Conservation (phyloP, 2,797 vertebrate genomes). For the Caiman crocodilus region DNA sequence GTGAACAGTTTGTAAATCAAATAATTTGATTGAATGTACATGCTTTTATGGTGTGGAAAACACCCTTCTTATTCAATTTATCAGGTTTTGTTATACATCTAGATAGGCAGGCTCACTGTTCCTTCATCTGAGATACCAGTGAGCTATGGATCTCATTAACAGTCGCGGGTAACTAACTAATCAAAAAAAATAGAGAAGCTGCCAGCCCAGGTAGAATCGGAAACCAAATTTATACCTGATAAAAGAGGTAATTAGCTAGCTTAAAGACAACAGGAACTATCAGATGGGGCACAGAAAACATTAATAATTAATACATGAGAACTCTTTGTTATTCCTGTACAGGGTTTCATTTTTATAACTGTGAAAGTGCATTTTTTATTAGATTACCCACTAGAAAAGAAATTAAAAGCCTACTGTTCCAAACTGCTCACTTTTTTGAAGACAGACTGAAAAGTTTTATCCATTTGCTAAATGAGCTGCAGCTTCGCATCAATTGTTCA, state of each 20-base stretch:
- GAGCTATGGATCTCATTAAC: conserved; percentile 74
- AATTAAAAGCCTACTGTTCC: conserved; percentile 56
- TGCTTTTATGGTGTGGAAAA: conserved; percentile 42
- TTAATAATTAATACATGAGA: conserved; percentile 80
- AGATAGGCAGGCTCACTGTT: conserved; percentile 10
- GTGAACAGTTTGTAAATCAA: conserved; percentile 75
- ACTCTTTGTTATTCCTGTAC: conserved; percentile 70
- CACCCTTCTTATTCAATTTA: conserved; percentile 34
- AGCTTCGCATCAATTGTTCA: conserved; percentile 27
- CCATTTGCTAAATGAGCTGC: not conserved
- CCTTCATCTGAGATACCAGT: conserved; percentile 46
- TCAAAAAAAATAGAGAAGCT: conserved; percentile 60
- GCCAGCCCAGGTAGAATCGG: conserved; percentile 74
- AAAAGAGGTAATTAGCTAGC: conserved; percentile 77
- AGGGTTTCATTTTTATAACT: conserved; percentile 73
- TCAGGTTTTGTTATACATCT: conserved; percentile 19
- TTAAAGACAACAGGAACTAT: conserved; percentile 76
- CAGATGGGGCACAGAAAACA: conserved; percentile 67
- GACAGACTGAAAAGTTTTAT: conserved; percentile 24
- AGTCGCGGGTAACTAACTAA: conserved; percentile 65
- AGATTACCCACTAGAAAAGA: conserved; percentile 65
- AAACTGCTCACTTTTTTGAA: not conserved
- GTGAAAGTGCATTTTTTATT: conserved; percentile 72
- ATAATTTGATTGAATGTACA: conserved; percentile 59
- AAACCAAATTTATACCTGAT: conserved; percentile 78